Evolutionary conservation across 2,797 vertebrate species (phyloP).

Genomic region (Mormyrops boulengeri): DNA sequence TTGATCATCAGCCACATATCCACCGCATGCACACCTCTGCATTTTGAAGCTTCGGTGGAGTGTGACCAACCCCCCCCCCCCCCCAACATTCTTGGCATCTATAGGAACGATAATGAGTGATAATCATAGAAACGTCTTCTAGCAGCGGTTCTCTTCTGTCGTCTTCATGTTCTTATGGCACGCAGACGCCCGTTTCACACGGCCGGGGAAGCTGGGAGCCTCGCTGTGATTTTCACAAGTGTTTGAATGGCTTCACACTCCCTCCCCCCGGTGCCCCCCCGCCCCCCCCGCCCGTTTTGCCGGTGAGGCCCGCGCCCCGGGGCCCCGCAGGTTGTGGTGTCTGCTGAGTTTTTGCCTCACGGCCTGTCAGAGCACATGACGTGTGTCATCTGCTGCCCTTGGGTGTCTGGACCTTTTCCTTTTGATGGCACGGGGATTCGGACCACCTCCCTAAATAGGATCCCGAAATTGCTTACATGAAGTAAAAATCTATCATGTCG

Average conservation of each 20-base stretch:
- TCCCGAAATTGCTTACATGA: slow-evolving; percentile 26
- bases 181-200: background rate
- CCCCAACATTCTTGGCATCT: background rate
- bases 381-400: slow-evolving; percentile 43
- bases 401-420: slow-evolving; percentile 29
- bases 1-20: slow-evolving; percentile 26
- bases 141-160: slow-evolving; percentile 7
- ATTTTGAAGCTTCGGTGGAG: background rate
- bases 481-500: background rate
- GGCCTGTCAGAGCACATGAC: slow-evolving; percentile 41
- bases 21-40: slow-evolving; percentile 14
- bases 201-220: slow-evolving; percentile 2
- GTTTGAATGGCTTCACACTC: slow-evolving; percentile 14
- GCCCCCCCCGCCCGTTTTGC: slow-evolving; percentile 25
- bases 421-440: slow-evolving; percentile 41
- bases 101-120: background rate
- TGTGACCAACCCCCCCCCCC: background rate
- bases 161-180: background rate
- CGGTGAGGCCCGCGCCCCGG: slow-evolving; percentile 30
- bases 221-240: slow-evolving; percentile 12
- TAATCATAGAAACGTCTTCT: background rate
- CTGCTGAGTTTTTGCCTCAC: slow-evolving; percentile 40
- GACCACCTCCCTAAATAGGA: slow-evolving; percentile 2
- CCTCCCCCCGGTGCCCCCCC: too few relatives aligned
- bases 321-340: slow-evolving; percentile 36